Evolutionary conservation across 2,113 vertebrate species (phyloP), one percentile per base, ranked within the genome.

Genomic region (Lamprotornis superbus): DNA sequence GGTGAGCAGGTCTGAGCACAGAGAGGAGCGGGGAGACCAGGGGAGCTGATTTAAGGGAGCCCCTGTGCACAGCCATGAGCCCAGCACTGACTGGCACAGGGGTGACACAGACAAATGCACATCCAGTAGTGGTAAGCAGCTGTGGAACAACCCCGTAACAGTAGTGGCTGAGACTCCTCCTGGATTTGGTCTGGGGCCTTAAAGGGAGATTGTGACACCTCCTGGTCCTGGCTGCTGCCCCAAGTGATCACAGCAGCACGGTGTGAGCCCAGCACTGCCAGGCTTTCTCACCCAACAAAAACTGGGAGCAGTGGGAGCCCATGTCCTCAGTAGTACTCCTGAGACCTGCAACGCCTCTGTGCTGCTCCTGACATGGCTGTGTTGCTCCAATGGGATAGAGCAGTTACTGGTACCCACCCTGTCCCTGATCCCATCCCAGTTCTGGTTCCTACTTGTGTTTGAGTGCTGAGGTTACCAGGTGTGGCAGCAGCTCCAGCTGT

Each of bases 61-160:
- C 27, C 31, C 70, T 0, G 0, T 4, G 0, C 50, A 35, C 69
- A 84, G 55, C 35, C 46, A 12, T 2, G 8, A 63, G 73, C 9
- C 52, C 75, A 24, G 3, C 44, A 6, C 24, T 12, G 61, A 10
- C 53, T 3, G 20, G 33, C 46, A 20, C 21, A 18, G 15, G 42
- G 44, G 31, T 24, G 52, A 67, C 28, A 15, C 0, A 4, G 35
- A 56, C 46, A 47, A 49, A 22, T 4, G 37, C 7, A 8, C 15
- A 39, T 27, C 57, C 76, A 8, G 2, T 3, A 15, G 46, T 4
- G 39, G 14, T 2, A 59, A 64, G 30, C 2, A 20, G 77, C 64
- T 57, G 39, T n/a, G 50, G 49, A 77, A 44, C 33, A 57, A 22
- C 74, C 37, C 53, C 6, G 0, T 3, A 40, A 10, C 21, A 90